Base-by-base conservation (phyloP, 2,888 invertebrate species). In the Thera britannica region DNA sequence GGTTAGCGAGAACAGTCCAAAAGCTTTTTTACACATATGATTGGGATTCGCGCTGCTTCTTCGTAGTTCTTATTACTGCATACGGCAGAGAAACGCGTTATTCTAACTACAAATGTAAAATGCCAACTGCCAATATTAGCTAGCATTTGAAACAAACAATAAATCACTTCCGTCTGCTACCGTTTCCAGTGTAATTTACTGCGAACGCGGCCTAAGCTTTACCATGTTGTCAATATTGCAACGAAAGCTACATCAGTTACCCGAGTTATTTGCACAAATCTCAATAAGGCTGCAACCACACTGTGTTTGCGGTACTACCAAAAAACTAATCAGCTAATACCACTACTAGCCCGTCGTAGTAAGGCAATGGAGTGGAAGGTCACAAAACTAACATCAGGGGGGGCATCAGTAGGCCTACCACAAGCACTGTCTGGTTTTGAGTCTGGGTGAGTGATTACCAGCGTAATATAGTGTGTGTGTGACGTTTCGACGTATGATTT, bases 181-280 rank as follows among this genome's bases (percentile, higher is more conserved):
- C 51, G 71, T 72, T 72, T 49, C 61, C 62, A 65, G 61, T 49
- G 72, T 75, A 72, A 71, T 64, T 74, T 70, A 72, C 58, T 65
- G 57, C 44, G 41, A 35, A 44, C 59, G 61, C 7, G 12, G 51
- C 23, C 34, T 23, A 23, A 41, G 60, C 63, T 60, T 67, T 69
- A 73, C 72, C 72, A 73, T 68, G 70, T 71, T 69, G 75, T 75
- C 75, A 73, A 73, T 75, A 73, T 68, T 52, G 61, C 49, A 58
- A 68, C 65, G 74, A 73, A 70, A 75, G 75, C 63, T 38, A 68
- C 73, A 73, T 73, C 71, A 72, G 61, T 72, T 72, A 70, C 41
- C 48, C 7, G 54, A 52, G 44, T 65, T 72, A 73, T 67, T 71
- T 66, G 67, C 72, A 70, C 68, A 70, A 75, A 71, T 70, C 68